Evolutionary conservation across 53 echinoderm and acorn worm species (phyloP).

Genomic region (Mesocentrotus franciscanus): DNA sequence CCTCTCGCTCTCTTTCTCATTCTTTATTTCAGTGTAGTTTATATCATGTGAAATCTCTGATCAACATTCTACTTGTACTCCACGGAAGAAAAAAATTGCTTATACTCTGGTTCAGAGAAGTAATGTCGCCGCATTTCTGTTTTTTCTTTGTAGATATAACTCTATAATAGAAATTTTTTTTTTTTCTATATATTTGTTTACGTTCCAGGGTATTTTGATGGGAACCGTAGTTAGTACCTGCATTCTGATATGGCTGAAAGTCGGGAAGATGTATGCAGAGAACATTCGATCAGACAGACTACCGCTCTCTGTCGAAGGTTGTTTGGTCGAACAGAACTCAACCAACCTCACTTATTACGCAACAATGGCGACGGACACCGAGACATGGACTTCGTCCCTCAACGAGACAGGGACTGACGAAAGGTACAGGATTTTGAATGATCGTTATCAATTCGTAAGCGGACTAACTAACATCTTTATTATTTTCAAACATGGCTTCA

Average conservation of each 20-base stretch:
- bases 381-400: background rate
- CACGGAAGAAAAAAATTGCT: too few relatives aligned
- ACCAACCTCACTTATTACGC: constrained; percentile 27
- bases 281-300: constrained; percentile 34
- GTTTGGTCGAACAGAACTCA: background rate
- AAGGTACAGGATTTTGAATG: background rate
- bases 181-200: background rate
- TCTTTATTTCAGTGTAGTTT: too few relatives aligned
- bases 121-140: too few relatives aligned
- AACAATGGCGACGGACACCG: background rate
- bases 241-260: constrained; percentile 21
- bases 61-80: too few relatives aligned
- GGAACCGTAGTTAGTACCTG: constrained; percentile 28
- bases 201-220: background rate
- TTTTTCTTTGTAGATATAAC: too few relatives aligned
- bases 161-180: too few relatives aligned
- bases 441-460: too few relatives aligned
- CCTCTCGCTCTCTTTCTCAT: too few relatives aligned
- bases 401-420: background rate
- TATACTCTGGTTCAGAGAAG: too few relatives aligned
- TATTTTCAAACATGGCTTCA: too few relatives aligned
- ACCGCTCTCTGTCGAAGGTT: constrained; percentile 32
- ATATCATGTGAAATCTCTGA: too few relatives aligned
- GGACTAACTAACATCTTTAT: too few relatives aligned
- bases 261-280: background rate